Evolutionary conservation across 2,113 vertebrate species (phyloP), one percentile per base, ranked within the genome.

Genomic region (Anhinga rufa): DNA sequence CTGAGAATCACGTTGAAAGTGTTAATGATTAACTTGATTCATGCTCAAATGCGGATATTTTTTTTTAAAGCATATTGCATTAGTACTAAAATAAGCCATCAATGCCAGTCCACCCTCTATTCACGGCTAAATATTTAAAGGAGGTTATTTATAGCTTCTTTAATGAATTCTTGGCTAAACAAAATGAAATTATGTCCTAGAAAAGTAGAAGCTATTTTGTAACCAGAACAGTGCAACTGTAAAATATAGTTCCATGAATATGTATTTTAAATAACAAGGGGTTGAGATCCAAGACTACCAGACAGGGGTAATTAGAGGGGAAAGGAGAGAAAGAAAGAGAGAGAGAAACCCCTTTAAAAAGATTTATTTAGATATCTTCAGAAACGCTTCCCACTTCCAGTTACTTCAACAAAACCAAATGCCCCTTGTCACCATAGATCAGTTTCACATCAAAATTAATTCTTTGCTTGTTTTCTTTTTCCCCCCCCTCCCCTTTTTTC

Each of bases 111-210:
- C 97, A 98, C 97, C 97, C 98, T 98, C 98, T 97, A 94, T 98
- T 98, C 98, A 97, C 76, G 86, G 97, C 98, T 98, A 97, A 98
- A 98, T 98, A 97, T 97, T 98, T 98, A 98, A 98, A 97, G 97
- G 96, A 96, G 97, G 98, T 97, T 98, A 98, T 98, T 98, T 98
- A 98, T 98, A 98, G 97, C 97, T 96, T 94, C 97, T 97, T 98
- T 98, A 98, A 98, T 98, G 98, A 98, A 98, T 98, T 98, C 97
- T 97, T 98, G 96, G 96, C 98, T 98, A 98, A 98, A 98, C 97
- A 98, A 98, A 98, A 98, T 98, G 97, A 98, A 98, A 97, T 98
- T 98, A 98, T 98, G 97, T 97, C 98, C 98, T 97, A 98, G 98
- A 98, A 98, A 98, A 98, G 97, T 97, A 95, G 96, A 96, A 97